Conservation (phyloP, 2,888 invertebrate genomes). For the Drosophila vallismaia region DNA sequence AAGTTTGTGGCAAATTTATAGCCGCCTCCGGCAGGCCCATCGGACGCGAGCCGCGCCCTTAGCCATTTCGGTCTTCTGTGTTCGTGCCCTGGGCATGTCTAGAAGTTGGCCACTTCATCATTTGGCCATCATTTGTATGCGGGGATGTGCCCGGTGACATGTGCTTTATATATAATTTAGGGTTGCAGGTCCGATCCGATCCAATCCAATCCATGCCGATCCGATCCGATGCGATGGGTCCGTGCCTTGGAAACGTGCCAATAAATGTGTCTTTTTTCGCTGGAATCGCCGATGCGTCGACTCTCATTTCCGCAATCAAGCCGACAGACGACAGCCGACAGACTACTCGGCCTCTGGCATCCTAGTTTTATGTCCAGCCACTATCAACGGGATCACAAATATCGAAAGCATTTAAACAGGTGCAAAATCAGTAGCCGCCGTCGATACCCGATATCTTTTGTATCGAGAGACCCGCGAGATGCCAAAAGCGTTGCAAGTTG, state of each 20-base stretch:
- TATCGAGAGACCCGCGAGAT: conserved; percentile 35
- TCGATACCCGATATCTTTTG: conserved; percentile 62
- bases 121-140: conserved; percentile 78
- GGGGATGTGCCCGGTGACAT: conserved; percentile 79
- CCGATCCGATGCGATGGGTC: conserved; percentile 57
- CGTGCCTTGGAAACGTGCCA: conserved; percentile 70
- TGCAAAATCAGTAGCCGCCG: conserved; percentile 74
- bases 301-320: conserved; percentile 73
- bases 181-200: conserved; percentile 54
- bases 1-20: conserved; percentile 16
- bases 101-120: conserved; percentile 64
- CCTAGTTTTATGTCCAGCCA: conserved; percentile 76
- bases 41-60: conserved; percentile 54
- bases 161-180: conserved; percentile 83
- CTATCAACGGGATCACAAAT: conserved; percentile 74
- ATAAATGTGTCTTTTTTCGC: conserved; percentile 65
- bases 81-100: conserved; percentile 70
- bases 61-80: conserved; percentile 39
- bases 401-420: conserved; percentile 66
- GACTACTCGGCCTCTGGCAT: conserved; percentile 52
- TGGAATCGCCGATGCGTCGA: conserved; percentile 58
- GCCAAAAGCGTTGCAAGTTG: conserved; percentile 31
- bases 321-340: conserved; percentile 28
- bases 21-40: conserved; percentile 3
- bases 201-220: conserved; percentile 52